Evolutionary conservation across 1,140 invertebrate genomes (phyloP).

Genomic region (Elysia chlorotica): DNA sequence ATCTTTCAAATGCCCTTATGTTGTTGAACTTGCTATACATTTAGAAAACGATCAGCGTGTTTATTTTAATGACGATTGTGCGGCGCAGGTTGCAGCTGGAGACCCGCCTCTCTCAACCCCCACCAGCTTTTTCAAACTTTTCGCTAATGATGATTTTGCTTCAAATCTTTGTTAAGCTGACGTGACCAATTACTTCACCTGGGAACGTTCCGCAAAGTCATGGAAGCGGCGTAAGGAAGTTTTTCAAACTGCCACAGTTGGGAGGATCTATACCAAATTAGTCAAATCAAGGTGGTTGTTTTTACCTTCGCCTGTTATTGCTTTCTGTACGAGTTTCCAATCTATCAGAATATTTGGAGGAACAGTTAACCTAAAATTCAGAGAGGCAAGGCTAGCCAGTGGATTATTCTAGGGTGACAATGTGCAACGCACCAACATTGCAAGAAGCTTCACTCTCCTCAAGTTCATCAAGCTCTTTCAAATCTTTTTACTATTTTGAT

Average conservation of each 20-base stretch:
- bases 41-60: neutral
- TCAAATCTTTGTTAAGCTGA: neutral
- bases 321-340: neutral
- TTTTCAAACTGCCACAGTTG: neutral
- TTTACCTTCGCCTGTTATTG: neutral
- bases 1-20: constrained; percentile 49
- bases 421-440: too few relatives aligned
- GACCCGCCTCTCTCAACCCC: neutral
- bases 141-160: neutral
- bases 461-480: too few relatives aligned
- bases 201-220: neutral
- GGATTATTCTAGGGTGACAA: too few relatives aligned
- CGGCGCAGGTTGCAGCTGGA: neutral
- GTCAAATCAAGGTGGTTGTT: neutral
- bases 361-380: too few relatives aligned
- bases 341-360: neutral
- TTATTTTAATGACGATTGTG: neutral
- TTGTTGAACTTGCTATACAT: neutral
- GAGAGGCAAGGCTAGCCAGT: too few relatives aligned
- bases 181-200: neutral
- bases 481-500: too few relatives aligned
- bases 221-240: neutral
- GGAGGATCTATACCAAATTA: neutral
- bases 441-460: too few relatives aligned
- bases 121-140: neutral